These are phyloP conservation scores for Himalopsyche kuldschensis DNA, from an alignment of 2,888 invertebrate species.

Conservation along the genomic window DNA sequence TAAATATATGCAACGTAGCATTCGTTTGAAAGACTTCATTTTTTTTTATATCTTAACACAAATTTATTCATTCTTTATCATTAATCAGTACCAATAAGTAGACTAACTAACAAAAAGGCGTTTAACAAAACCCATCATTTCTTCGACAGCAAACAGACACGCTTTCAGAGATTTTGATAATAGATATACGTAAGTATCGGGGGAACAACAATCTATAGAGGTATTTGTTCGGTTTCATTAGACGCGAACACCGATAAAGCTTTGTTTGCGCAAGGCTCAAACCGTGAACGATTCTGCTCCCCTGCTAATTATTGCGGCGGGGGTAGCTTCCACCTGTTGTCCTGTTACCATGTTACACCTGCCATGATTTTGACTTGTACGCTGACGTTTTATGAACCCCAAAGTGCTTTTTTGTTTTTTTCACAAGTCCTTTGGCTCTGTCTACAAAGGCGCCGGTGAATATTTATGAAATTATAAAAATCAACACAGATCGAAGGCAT, in stretches of 20 bases:
- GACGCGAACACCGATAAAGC: background rate
- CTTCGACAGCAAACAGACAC: background rate
- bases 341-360: constrained; percentile 18
- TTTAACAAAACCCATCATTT: background rate
- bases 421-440: constrained; percentile 13
- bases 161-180: background rate
- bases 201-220: background rate
- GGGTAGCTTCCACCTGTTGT: constrained; percentile 17
- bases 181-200: background rate
- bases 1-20: too few species aligned
- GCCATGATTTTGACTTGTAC: constrained; percentile 10
- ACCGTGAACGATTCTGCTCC: constrained; percentile 31
- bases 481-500: constrained; percentile 20
- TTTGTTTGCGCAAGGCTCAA: constrained; percentile 15
- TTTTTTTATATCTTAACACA: too few species aligned
- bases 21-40: too few species aligned
- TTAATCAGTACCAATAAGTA: too few species aligned
- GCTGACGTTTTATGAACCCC: constrained; percentile 8
- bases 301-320: constrained; percentile 28
- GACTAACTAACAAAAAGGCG: background rate
- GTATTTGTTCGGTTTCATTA: constrained; percentile 2
- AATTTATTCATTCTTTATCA: too few species aligned
- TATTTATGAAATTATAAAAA: constrained; percentile 37
- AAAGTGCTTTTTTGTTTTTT: constrained; percentile 3
- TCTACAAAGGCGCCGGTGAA: constrained; percentile 36